Conservation (phyloP, 2,113 vertebrate species). For the Eurypyga helias region DNA sequence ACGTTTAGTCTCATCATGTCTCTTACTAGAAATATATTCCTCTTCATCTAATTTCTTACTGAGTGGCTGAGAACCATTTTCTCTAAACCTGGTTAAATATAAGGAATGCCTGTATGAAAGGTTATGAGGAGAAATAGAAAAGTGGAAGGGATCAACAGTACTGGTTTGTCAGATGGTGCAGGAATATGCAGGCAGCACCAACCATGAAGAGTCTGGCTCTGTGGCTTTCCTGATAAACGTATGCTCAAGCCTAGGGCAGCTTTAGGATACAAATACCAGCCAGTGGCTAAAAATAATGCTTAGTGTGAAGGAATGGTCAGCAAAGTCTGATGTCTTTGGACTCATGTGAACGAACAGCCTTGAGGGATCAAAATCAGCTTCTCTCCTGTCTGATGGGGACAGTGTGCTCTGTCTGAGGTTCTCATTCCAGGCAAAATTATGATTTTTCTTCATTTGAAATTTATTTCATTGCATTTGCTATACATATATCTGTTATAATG, state of each 20-base stretch:
- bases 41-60: not conserved
- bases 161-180: not conserved
- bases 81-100: not conserved
- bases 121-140: not conserved
- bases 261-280: not conserved
- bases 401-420: not conserved
- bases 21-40: not conserved
- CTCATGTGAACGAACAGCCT: not conserved
- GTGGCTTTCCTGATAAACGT: not conserved
- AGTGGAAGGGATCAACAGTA: rapidly evolving
- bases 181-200: not conserved
- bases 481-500: not conserved
- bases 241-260: not conserved
- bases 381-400: not conserved
- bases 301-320: not conserved
- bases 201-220: rapidly evolving
- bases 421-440: not conserved
- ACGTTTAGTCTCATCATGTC: not conserved
- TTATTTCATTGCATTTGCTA: not conserved
- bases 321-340: not conserved
- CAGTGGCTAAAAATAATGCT: not conserved
- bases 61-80: not conserved
- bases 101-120: not conserved
- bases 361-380: not conserved
- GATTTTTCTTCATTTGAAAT: not conserved